Percentiles rank a stretch among this genome's conserved stretches.
Evolutionary conservation across 2,113 vertebrate species (phyloP).

Genomic region (Hydrolagus affinis): DNA sequence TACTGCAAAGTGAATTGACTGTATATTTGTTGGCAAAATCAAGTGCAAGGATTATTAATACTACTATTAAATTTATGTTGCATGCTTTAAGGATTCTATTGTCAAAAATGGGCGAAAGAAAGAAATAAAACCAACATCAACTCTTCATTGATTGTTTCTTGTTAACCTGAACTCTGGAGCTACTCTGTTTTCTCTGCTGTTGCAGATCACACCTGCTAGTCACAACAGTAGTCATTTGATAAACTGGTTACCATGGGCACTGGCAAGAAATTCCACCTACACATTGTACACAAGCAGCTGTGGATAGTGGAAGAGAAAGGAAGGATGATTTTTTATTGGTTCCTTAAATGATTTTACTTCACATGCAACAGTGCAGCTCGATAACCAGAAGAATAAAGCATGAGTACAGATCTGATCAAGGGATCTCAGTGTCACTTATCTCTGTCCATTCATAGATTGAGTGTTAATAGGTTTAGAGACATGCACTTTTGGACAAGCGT

Average conservation of each 20-base stretch:
- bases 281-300: not conserved
- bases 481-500: too few species aligned
- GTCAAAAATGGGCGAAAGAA: not conserved
- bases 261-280: not conserved
- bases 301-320: not conserved
- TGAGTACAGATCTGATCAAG: not conserved
- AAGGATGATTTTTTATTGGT: not conserved
- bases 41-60: too few species aligned
- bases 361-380: not conserved
- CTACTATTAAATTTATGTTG: too few species aligned
- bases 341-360: not conserved
- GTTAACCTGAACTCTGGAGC: not conserved
- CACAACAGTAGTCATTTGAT: not conserved
- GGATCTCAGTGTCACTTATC: not conserved
- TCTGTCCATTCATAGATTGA: too few species aligned
- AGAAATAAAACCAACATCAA: not conserved
- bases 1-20: too few species aligned
- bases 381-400: not conserved
- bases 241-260: slow-evolving; percentile 4
- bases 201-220: slow-evolving; percentile 15
- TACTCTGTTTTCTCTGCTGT: not conserved
- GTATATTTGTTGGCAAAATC: too few species aligned
- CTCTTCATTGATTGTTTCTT: not conserved
- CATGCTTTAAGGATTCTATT: not conserved
- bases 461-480: too few species aligned